Percentiles rank a stretch among this genome's conserved stretches.
phyloP scores from a whole-genome alignment of 2,888 invertebrate genomes.

The Sphecodes monilicornis region DNA sequence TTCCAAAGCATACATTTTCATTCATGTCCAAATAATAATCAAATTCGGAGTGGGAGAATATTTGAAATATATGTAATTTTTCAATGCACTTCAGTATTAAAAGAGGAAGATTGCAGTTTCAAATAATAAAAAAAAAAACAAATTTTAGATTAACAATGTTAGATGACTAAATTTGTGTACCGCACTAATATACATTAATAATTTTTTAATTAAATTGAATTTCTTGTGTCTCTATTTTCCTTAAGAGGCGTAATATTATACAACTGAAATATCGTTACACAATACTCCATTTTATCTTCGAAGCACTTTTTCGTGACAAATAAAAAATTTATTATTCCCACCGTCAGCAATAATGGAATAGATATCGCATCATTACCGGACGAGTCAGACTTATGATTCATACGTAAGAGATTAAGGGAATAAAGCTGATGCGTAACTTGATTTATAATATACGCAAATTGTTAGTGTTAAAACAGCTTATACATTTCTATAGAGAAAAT shows the following conservation, averaged over 20 bases:
- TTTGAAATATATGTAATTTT: no score
- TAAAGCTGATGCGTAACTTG: neutral
- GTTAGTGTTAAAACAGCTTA: neutral
- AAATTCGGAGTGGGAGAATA: no score
- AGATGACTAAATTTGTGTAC: no score
- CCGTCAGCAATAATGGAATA: neutral
- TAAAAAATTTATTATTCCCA: neutral
- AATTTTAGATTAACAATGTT: no score
- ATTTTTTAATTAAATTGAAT: neutral
- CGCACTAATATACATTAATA: no score
- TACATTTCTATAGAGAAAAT: neutral
- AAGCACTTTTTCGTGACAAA: neutral
- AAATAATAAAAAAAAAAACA: no score
- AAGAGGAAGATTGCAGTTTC: no score
- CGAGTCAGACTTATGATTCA: neutral
- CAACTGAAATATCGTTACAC: neutral
- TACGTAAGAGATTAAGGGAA: neutral
- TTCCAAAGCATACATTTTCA: neutral
- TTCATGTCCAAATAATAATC: no score
- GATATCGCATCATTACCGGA: neutral
- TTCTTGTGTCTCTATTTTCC: neutral
- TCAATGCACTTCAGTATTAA: no score
- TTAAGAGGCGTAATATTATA: neutral
- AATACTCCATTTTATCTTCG: neutral
- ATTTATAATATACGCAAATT: neutral